phyloP scores from a whole-genome alignment of 2,113 vertebrate species.

The Zosterops borbonicus region DNA sequence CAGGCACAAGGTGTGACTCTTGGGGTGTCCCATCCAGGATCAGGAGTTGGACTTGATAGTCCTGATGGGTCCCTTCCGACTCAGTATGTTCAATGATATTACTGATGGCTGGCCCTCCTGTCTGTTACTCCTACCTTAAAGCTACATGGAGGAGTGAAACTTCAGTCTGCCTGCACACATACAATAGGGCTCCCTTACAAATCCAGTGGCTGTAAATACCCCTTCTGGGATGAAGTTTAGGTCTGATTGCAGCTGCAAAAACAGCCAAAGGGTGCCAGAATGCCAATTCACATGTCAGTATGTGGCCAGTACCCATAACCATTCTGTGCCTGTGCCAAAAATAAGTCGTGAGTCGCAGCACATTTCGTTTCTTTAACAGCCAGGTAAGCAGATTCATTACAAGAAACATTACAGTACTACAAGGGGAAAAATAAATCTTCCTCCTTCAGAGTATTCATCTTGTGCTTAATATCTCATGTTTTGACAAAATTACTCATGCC shows the following conservation, averaged over 20 bases:
- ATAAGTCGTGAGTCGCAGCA: accelerated
- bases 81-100: neutral
- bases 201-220: neutral
- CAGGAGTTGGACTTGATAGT: accelerated
- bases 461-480: neutral
- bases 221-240: neutral
- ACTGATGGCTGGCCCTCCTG: neutral
- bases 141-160: neutral
- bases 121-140: neutral
- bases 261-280: neutral
- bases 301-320: neutral
- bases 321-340: neutral
- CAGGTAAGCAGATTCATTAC: neutral
- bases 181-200: neutral
- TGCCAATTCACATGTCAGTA: neutral
- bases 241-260: neutral
- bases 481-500: neutral
- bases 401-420: neutral
- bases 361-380: neutral
- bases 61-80: neutral
- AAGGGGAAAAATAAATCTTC: neutral
- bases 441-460: neutral
- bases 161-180: neutral
- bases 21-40: no score
- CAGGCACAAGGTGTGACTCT: neutral